Evolutionary conservation across 2,113 vertebrate species (phyloP).

Genomic region (Axis porcinus): DNA sequence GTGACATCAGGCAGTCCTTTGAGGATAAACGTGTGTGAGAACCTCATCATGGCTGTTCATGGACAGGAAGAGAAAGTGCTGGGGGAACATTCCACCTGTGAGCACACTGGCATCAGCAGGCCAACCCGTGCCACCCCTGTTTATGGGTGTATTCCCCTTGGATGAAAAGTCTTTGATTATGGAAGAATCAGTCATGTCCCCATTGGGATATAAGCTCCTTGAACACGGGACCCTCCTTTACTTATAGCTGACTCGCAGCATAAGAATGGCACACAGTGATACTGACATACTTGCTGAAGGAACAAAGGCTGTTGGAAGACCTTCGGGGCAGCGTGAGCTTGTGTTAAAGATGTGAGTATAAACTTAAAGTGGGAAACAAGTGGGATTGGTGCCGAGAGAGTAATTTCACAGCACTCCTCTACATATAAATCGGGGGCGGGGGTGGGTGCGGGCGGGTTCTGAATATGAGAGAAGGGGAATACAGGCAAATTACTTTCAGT

Average conservation of each 20-base stretch:
- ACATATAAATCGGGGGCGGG: not conserved
- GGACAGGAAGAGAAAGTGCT: not conserved
- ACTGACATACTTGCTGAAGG: not conserved
- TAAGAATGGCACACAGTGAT: fast-evolving
- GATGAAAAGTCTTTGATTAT: not conserved
- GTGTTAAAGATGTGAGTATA: not conserved
- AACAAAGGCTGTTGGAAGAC: not conserved
- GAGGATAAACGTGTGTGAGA: not conserved
- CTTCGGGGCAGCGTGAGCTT: not conserved
- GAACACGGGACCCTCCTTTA: fast-evolving
- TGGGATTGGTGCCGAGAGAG: not conserved
- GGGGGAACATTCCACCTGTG: too few relatives aligned
- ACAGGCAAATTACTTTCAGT: not conserved
- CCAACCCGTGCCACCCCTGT: not conserved
- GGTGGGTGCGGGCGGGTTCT: not conserved
- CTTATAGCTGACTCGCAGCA: too few relatives aligned
- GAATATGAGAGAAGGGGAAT: too few relatives aligned
- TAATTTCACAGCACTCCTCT: not conserved
- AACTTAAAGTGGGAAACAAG: not conserved
- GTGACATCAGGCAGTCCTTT: fast-evolving
- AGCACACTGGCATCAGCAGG: not conserved
- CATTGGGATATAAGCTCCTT: not conserved
- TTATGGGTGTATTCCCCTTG: too few relatives aligned
- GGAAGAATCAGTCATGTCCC: not conserved
- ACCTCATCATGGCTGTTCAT: not conserved